Evolutionary conservation across 2,113 vertebrate species (phyloP), one percentile per base, ranked within the genome.

Genomic region (Elephas maximus): DNA sequence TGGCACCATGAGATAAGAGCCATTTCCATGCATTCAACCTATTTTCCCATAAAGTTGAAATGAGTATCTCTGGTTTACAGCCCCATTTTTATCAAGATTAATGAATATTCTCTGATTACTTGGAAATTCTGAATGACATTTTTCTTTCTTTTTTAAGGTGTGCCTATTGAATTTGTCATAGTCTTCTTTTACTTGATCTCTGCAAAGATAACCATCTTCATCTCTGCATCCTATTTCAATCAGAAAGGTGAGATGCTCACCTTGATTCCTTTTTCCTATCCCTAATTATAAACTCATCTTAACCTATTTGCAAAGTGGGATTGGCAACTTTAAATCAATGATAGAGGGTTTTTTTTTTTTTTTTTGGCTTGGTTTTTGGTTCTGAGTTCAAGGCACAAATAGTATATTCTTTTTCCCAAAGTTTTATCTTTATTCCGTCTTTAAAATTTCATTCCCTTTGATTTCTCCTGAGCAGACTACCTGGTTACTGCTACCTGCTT

Each of bases 41-140:
- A 24, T 78, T 93, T 93, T 65, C 15, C 83, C 11, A 69, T 37
- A n/a, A 88, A 82, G n/a, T 62, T 85, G 28, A 85, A 87, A 92
- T 85, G 37, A 57, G 23, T 69, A 37, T 91, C 62, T 86, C 62
- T 44, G 44, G 28, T 28, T 14, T 76, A 18, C 4, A 24, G 3
- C 6, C 69, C 41, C 45, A 4, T 60, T 73, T n/a, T 80, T 57
- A 11, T 44, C 24, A 21, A 83, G 57, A 94, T 53, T 83, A 71
- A 60, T 57, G 73, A 80, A n/a, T 37, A n/a, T 80, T 63, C 7
- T 83, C n/a, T 79, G 20, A 30, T 96, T 45, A 20, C 21, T 28
- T 77, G n/a, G 28, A 94, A 80, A 87, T n/a, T 26, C 8, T 44
- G 57, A 96, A 62, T 8, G 65, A 33, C 2, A 6, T 73, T 28